These are phyloP conservation scores for Cantharis nigra DNA, from an alignment of 2,888 invertebrate species.

Conservation along the genomic window DNA sequence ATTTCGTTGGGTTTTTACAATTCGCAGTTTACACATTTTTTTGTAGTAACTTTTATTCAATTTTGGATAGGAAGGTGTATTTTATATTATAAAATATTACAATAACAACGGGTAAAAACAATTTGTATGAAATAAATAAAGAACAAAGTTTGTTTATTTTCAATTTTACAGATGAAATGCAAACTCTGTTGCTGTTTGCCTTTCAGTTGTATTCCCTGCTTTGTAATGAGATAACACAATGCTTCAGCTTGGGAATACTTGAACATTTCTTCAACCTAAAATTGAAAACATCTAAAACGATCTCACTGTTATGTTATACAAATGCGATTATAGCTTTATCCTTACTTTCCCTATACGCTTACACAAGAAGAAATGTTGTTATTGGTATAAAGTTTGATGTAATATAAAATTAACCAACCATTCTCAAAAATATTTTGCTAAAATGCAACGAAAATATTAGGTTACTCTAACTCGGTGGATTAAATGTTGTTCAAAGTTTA, in stretches of 20 bases:
- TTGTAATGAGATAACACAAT: conserved; percentile 40
- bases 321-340: conserved; percentile 16
- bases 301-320: conserved; percentile 18
- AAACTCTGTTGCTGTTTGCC: conserved; percentile 41
- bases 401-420: not conserved
- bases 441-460: not conserved
- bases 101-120: conserved; percentile 7
- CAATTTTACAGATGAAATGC: conserved; percentile 48
- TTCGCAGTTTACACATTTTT: not conserved
- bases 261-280: conserved; percentile 34
- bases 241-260: conserved; percentile 37
- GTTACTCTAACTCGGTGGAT: not conserved
- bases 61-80: not conserved
- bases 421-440: not conserved
- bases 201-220: conserved; percentile 37
- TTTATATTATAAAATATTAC: not conserved
- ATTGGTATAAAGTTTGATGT: not conserved
- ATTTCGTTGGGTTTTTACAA: not conserved
- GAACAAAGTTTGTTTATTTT: conserved; percentile 42
- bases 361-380: not conserved
- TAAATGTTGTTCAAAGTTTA: not conserved
- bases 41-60: not conserved
- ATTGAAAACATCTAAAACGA: conserved; percentile 33
- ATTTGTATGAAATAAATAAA: conserved; percentile 28
- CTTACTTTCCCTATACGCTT: conserved; percentile 5